These are phyloP conservation scores for Anhinga anhinga DNA, from an alignment of 2,113 vertebrate species.

Conservation along the genomic window DNA sequence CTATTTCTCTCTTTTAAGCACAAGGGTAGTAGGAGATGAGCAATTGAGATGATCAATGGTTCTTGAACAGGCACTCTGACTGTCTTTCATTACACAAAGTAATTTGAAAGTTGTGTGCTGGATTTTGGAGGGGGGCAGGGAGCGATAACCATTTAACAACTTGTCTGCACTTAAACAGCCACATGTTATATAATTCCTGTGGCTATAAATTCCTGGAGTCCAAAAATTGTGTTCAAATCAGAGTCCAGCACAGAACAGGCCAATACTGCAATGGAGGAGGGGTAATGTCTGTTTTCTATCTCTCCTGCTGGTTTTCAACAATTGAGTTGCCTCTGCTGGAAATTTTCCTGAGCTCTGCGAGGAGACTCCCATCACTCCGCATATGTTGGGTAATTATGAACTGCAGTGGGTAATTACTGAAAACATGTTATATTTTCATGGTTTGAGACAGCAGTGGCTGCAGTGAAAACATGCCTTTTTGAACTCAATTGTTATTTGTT, in stretches of 20 bases:
- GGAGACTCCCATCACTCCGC: neutral
- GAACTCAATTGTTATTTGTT: neutral
- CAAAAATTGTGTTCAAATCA: neutral
- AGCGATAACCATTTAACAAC: neutral
- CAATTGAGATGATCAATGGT: neutral
- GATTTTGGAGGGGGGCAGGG: rapidly evolving
- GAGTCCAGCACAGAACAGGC: neutral
- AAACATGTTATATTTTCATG: neutral
- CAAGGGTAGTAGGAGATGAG: neutral
- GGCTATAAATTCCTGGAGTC: neutral
- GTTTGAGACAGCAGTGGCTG: neutral
- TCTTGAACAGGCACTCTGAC: neutral
- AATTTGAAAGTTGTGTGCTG: neutral
- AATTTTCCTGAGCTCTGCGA: neutral
- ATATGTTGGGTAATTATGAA: neutral
- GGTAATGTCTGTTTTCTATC: neutral
- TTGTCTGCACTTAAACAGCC: neutral
- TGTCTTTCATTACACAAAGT: neutral
- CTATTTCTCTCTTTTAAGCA: neutral
- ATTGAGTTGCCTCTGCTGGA: neutral
- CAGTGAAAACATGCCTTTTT: neutral
- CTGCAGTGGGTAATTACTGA: neutral
- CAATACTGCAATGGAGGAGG: rapidly evolving
- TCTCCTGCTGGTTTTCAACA: neutral
- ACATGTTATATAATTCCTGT: rapidly evolving